Base-by-base conservation (phyloP, 2,888 invertebrate species). In the Zygothrica quintamaculata region DNA sequence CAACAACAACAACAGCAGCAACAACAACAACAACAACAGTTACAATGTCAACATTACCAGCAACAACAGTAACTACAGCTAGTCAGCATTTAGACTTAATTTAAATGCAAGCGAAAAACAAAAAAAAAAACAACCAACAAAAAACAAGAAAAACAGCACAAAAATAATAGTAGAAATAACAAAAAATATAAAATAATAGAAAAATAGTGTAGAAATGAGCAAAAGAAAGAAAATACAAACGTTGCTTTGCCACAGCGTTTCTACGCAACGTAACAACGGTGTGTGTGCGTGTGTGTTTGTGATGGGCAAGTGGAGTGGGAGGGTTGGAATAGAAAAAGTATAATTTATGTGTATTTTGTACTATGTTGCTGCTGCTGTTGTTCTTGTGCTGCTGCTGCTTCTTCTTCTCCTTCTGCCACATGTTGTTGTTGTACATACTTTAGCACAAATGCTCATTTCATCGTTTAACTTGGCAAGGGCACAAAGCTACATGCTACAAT, bases 391-490 rank as follows among this genome's bases (percentile, higher is more conserved):
- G 39, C 25, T 56, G 15, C 4, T 50, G 46, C 18, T 47, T 46
- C 13, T 6, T 50, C 42, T 31, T 56, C 26, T n/a, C 42, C 18
- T 47, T 46, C 13, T 6, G 44, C 42, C 26, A 53, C 26, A 9
- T 46, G 52, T 15, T 65, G 44, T 51, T 64, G 34, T 55, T 57
- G 48, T 65, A 70, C 59, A 64, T 67, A 77, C 70, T 65, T 65
- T 69, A 59, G 76, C 72, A 72, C 67, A 84, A 81, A 82, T 82
- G 79, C 77, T 80, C 80, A 85, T 80, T 85, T 85, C 79, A 73
- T 66, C 80, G 73, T 75, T 85, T 85, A 85, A 85, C 79, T 80
- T 85, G 72, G 76, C 79, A 80, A 80, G 80, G 85, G 82, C 82
- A 82, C 61, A 67, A 66, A 69, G 73, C 74, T 72, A 73, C 78